These are phyloP conservation scores for Latrodectus geometricus DNA, from an alignment of 1,140 invertebrate species.

Conservation along the genomic window DNA sequence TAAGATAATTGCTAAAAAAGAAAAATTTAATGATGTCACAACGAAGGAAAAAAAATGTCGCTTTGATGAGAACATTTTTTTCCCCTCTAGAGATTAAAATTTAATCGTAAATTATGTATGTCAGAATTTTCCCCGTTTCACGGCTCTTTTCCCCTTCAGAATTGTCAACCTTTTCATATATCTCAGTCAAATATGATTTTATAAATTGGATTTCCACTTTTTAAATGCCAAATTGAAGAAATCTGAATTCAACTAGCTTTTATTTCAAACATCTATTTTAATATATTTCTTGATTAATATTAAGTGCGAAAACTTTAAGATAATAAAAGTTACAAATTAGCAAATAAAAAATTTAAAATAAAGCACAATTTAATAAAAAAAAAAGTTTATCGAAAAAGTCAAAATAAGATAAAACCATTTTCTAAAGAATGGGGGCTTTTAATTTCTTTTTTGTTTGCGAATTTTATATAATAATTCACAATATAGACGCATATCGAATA, in stretches of 20 bases:
- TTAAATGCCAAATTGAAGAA: slow-evolving; percentile 45
- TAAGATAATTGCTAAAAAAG: slow-evolving; percentile 55
- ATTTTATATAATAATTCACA: no score
- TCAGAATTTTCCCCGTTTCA: slow-evolving; percentile 12
- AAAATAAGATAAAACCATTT: no score
- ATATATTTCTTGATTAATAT: not conserved
- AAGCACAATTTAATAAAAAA: no score
- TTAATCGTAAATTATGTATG: slow-evolving; percentile 59
- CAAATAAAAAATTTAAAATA: no score
- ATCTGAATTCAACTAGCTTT: slow-evolving; percentile 46
- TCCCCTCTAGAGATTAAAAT: slow-evolving; percentile 46
- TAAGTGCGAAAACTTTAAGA: no score
- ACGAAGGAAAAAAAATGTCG: slow-evolving; percentile 44
- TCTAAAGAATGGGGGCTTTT: no score
- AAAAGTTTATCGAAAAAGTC: no score
- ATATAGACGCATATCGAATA: no score
- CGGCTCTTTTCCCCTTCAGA: slow-evolving; percentile 8
- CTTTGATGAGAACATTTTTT: slow-evolving; percentile 46
- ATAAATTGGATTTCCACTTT: slow-evolving; percentile 51
- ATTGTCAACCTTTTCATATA: slow-evolving; percentile 40
- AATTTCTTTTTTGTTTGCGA: no score
- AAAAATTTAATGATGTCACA: slow-evolving; percentile 58
- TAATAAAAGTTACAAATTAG: no score
- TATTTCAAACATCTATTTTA: slow-evolving; percentile 5
- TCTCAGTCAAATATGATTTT: slow-evolving; percentile 33